Evolutionary conservation across 2,888 invertebrate genomes (phyloP).

Genomic region (Apocheima hispidaria): DNA sequence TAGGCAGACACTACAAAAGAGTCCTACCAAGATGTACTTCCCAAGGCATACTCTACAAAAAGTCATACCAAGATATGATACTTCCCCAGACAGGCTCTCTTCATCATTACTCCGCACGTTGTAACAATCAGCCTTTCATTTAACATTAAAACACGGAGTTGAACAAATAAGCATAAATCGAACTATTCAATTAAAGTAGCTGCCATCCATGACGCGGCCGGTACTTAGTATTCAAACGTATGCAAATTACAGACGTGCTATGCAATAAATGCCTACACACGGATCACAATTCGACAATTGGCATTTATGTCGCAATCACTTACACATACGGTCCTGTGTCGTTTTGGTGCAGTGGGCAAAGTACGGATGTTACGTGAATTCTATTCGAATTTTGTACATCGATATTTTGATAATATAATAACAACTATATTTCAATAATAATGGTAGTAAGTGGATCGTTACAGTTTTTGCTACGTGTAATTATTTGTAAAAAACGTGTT

Average conservation of each 20-base stretch:
- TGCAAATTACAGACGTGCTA: conserved; percentile 85
- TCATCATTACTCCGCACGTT: not conserved
- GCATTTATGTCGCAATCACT: conserved; percentile 78
- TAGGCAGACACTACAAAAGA: too few relatives aligned
- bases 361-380: not conserved
- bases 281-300: conserved; percentile 85
- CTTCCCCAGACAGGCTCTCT: too few relatives aligned
- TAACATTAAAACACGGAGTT: conserved; percentile 54
- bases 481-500: too few relatives aligned
- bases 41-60: too few relatives aligned
- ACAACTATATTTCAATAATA: too few relatives aligned
- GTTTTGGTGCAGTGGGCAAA: conserved; percentile 13
- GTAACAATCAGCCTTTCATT: conserved; percentile 15
- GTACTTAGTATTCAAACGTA: conserved; percentile 85
- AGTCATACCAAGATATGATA: not conserved
- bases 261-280: conserved; percentile 85
- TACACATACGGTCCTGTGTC: conserved; percentile 49
- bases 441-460: too few relatives aligned
- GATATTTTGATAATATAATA: too few relatives aligned
- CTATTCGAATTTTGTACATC: not conserved
- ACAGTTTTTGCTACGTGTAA: too few relatives aligned
- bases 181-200: conserved; percentile 83
- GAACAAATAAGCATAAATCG: conserved; percentile 76
- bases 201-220: conserved; percentile 76
- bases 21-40: too few relatives aligned